Evolutionary conservation across 2,888 invertebrate genomes (phyloP).

Genomic region (Agrotis ipsilon): DNA sequence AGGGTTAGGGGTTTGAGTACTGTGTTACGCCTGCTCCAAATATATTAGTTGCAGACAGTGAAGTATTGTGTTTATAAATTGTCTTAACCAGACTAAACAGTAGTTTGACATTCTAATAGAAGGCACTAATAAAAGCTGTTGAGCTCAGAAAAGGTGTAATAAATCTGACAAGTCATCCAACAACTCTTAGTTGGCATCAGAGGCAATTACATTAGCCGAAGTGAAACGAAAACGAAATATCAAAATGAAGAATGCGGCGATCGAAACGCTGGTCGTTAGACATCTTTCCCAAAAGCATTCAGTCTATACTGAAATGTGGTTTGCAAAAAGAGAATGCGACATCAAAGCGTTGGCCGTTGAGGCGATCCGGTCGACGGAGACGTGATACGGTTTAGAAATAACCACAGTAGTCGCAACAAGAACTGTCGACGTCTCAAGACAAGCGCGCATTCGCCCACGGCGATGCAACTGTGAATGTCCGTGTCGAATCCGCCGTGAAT

Average conservation of each 20-base stretch:
- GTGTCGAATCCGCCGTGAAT: slow-evolving; percentile 86
- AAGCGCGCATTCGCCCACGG: slow-evolving; percentile 80
- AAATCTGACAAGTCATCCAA: slow-evolving; percentile 48
- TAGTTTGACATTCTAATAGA: slow-evolving; percentile 34
- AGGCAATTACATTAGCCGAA: slow-evolving; percentile 61
- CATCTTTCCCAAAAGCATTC: slow-evolving; percentile 88
- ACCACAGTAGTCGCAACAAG: slow-evolving; percentile 74
- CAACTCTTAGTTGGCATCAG: slow-evolving; percentile 55
- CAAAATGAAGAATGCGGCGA: slow-evolving; percentile 72
- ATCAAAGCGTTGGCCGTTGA: slow-evolving; percentile 85
- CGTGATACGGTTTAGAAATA: slow-evolving; percentile 90
- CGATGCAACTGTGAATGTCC: slow-evolving; percentile 77
- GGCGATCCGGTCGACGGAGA: slow-evolving; percentile 83
- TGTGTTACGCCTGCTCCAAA: slow-evolving; percentile 17
- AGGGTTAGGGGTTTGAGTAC: slow-evolving; percentile 6
- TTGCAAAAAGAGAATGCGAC: slow-evolving; percentile 90
- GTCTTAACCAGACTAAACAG: background rate
- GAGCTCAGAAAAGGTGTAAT: slow-evolving; percentile 39
- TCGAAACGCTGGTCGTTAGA: slow-evolving; percentile 75
- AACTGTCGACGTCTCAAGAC: slow-evolving; percentile 78
- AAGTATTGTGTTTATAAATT: background rate
- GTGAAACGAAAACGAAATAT: slow-evolving; percentile 68
- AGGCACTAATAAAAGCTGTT: slow-evolving; percentile 33
- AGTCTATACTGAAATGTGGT: slow-evolving; percentile 84
- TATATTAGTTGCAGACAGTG: slow-evolving; percentile 1